Evolutionary conservation across 2,797 vertebrate species (phyloP), one percentile per base, ranked within the genome.

Genomic region (Chrysocyon brachyurus): DNA sequence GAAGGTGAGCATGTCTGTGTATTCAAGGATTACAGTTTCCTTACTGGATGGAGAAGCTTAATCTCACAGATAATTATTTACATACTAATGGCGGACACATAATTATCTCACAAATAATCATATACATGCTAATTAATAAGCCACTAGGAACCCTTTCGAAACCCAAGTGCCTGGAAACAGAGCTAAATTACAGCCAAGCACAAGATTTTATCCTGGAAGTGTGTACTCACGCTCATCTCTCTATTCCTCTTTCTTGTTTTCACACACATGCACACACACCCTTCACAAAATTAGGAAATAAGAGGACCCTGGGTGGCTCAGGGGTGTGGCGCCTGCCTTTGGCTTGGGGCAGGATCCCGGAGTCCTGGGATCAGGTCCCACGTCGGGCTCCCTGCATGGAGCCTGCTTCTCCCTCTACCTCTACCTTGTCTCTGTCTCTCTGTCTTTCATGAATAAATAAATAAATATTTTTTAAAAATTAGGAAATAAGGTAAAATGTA

Each of bases 61-160:
- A 79, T 73, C 33, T 92, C 78, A 90, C 40, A 82, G 57, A 77
- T 77, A 87, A 94, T 78, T 95, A 92, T 90, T 95, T 95, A 84
- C 8, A 77, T 91, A 56, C 36, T 94, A 88, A 88, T 26, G 56
- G 54, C 6, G 1, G 17, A 78, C 83, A 95, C 46, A 87, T 63
- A 63, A 75, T n/a, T 73, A 61, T 59, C 33, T 94, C n/a, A 88
- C 46, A 63, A 36, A 68, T 87, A 78, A 94, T 70, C 93, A 91
- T 70, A 94, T 93, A 87, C 6, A 81, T 90, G 63, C n/a, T 64
- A 85, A 81, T 68, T 96, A 93, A 75, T 85, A 86, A 79, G 75
- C 17, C 24, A 72, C 15, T 68, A 94, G 33, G 85, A 92, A 73
- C 17, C 40, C 11, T 72, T 94, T 61, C 15, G n/a, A 72, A 94